A percentile compares a stretch with the other conserved stretches of the same genome.
Conservation (phyloP, 2,888 invertebrate species). For the Prionchulus punctatus region DNA sequence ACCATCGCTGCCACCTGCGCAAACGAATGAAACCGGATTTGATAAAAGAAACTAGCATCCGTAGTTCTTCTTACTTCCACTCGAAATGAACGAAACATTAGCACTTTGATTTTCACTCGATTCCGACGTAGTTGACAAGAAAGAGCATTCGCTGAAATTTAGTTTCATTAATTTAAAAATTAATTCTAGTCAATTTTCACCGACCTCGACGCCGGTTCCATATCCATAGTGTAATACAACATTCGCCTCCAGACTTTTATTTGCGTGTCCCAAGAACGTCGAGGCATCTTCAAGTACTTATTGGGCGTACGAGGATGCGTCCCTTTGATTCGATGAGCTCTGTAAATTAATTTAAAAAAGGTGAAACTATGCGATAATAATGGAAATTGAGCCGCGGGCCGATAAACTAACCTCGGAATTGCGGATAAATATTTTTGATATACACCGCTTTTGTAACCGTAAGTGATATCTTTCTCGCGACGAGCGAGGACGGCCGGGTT, state of each 20-base stretch:
- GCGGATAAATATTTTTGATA: background rate
- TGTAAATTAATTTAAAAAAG: background rate
- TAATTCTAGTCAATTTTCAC: no score
- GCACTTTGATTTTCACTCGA: no score
- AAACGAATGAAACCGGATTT: no score
- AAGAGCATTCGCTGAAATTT: no score
- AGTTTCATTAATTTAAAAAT: no score
- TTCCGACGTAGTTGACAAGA: no score
- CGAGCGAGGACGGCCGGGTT: background rate
- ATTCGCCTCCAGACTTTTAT: conserved; percentile 69
- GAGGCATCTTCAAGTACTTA: conserved; percentile 66
- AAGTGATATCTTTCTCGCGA: conserved; percentile 4
- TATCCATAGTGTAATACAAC: conserved; percentile 46
- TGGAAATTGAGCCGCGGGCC: background rate
- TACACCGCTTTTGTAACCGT: conserved; percentile 1
- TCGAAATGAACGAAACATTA: no score
- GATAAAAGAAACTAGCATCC: no score
- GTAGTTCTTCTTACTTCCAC: no score
- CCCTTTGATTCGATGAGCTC: conserved; percentile 11
- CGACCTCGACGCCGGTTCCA: no score
- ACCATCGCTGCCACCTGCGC: no score
- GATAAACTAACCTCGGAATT: conserved; percentile 1
- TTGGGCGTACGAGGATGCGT: conserved; percentile 73
- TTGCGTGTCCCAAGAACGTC: conserved; percentile 78
- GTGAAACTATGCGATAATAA: background rate